Base-by-base conservation (phyloP, 1,140 invertebrate species). In the Hypothenemus hampei region DNA sequence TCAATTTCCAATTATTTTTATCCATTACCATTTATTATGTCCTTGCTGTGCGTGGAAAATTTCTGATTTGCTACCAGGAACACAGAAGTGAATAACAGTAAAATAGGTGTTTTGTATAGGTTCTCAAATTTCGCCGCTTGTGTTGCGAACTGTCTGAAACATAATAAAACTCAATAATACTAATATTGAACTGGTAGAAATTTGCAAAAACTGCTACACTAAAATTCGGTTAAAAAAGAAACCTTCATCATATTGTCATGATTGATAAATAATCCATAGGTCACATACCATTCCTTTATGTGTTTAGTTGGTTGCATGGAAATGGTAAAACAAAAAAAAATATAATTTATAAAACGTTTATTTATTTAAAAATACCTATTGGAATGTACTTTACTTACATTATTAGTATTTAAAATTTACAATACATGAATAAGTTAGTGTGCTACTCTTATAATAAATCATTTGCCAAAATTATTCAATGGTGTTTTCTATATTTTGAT, bases 301-400 rank as follows among this genome's bases (percentile, higher is more conserved):
- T 31, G 7, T 26, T 26, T 8, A 45, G 29, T 26, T 24, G 6
- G 16, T 20, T 20, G n/a, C n/a, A n/a, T n/a, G n/a, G n/a, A n/a
- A n/a, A n/a, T n/a, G n/a, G n/a, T n/a, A n/a, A n/a, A n/a, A n/a
- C n/a, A 21, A 45, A 45, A 45, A 15, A 18, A 26, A 26, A 7
- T 26, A 11, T 26, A 1, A 29, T 45, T 1, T 45, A 13, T 24
- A 15, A 13, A 26, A 29, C 24, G n/a, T 47, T 47, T 47, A 47
- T 47, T 47, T 47, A 47, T 31, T 47, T 31, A 47, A 47, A 47
- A 47, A 47, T 47, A 47, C 16, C 31, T 20, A 47, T 47, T 47
- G 45, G 45, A 47, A 47, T 47, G 45, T 47, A 33, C 15, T 21
- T 47, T 6, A 31, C 21, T 24, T 47, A 33, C 13, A 18, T n/a